These are phyloP conservation scores for Motacilla tschutschensis DNA, from an alignment of 2,113 vertebrate genomes.

Conservation along the genomic window DNA sequence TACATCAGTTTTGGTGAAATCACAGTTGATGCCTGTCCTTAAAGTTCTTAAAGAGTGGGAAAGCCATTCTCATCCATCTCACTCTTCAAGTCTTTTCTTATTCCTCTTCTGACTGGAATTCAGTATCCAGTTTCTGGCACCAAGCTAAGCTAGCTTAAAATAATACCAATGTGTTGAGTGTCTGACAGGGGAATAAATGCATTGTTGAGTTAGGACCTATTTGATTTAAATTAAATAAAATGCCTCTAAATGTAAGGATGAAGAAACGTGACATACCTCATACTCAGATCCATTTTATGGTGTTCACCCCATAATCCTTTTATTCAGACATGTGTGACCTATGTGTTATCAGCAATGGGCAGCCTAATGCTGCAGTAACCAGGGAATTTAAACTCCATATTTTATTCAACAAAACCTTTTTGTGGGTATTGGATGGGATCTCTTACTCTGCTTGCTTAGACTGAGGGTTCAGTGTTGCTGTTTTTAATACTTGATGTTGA, in stretches of 20 bases:
- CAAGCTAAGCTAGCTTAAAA: neutral
- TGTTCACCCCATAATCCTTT: neutral
- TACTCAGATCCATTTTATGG: neutral
- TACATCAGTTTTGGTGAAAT: neutral
- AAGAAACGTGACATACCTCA: neutral
- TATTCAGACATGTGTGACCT: neutral
- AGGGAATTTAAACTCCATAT: neutral
- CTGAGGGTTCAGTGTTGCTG: neutral
- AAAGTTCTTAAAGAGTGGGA: neutral
- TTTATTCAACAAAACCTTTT: constrained; percentile 6
- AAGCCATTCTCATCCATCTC: neutral
- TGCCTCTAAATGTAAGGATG: neutral
- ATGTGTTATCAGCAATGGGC: neutral
- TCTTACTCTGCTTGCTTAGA: neutral
- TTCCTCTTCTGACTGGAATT: neutral
- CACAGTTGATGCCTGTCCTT: neutral
- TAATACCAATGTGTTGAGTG: neutral
- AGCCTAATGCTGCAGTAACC: neutral
- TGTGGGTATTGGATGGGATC: neutral
- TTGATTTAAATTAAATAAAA: constrained; percentile 28
- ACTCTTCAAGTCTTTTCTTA: neutral
- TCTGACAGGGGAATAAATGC: constrained; percentile 2
- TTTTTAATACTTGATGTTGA: neutral
- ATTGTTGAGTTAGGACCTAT: neutral
- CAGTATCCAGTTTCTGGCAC: neutral